Percentiles rank a stretch among this genome's conserved stretches.
Conservation (phyloP, 2,888 invertebrate genomes). For the Chalcosyrphus nemorum region DNA sequence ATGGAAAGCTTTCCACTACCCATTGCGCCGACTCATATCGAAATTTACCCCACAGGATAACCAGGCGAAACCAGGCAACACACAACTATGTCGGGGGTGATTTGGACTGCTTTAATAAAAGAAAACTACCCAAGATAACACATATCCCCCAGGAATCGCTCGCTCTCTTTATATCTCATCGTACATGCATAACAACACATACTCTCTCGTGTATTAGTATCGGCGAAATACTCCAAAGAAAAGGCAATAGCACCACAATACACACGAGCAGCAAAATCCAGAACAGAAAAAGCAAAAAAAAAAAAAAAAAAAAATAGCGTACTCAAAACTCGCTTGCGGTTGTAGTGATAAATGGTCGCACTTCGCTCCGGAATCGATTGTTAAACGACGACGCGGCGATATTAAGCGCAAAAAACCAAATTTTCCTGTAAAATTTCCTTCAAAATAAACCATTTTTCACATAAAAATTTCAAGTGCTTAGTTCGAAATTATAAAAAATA, state of each 20-base stretch:
- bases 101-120: slow-evolving; percentile 51
- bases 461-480: neutral
- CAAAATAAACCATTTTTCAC: neutral
- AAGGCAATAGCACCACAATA: slow-evolving; percentile 36
- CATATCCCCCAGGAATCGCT: slow-evolving; percentile 71
- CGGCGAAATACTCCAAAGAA: slow-evolving; percentile 50
- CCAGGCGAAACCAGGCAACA: slow-evolving; percentile 60
- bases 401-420: slow-evolving; percentile 58
- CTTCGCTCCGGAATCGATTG: slow-evolving; percentile 71
- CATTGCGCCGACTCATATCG: slow-evolving; percentile 51
- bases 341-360: slow-evolving; percentile 72
- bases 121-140: slow-evolving; percentile 64
- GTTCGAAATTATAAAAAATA: neutral
- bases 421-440: slow-evolving; percentile 35
- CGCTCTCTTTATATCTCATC: slow-evolving; percentile 67
- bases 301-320: slow-evolving; percentile 24
- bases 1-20: slow-evolving; percentile 29
- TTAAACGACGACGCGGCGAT: slow-evolving; percentile 70
- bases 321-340: slow-evolving; percentile 71
- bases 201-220: slow-evolving; percentile 57
- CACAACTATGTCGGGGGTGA: slow-evolving; percentile 41
- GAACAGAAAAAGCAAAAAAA: slow-evolving; percentile 55
- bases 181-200: slow-evolving; percentile 54
- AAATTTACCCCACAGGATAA: slow-evolving; percentile 67
- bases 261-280: slow-evolving; percentile 54